Conservation (phyloP, 2,888 invertebrate genomes). For the Euproctis similis region DNA sequence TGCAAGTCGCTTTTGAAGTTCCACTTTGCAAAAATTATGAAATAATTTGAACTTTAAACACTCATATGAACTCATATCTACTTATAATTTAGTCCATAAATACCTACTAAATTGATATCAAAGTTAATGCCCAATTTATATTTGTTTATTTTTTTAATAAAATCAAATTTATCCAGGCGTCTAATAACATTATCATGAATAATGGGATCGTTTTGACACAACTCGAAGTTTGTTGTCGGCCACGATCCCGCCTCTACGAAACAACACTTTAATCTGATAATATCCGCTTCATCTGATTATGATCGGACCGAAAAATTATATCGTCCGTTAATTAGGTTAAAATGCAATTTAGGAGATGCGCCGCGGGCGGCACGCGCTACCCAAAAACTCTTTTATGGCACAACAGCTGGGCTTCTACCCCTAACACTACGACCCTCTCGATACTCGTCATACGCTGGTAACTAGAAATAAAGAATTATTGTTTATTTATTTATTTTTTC, state of each 20-base stretch:
- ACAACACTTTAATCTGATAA: conserved; percentile 65
- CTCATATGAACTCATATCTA: too few species aligned
- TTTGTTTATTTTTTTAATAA: neutral
- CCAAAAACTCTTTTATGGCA: conserved; percentile 42
- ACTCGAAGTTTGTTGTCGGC: conserved; percentile 15
- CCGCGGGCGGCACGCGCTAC: conserved; percentile 57
- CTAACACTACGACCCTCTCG: conserved; percentile 5
- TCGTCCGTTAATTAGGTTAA: conserved; percentile 71
- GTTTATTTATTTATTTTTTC: too few species aligned
- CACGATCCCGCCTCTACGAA: conserved; percentile 51
- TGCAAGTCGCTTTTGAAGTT: too few species aligned
- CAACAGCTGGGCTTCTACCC: conserved; percentile 27
- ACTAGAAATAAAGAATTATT: too few species aligned
- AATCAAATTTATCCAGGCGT: conserved; percentile 4
- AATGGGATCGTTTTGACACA: conserved; percentile 28
- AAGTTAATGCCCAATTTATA: too few species aligned
- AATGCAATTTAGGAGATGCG: conserved; percentile 73
- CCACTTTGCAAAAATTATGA: too few species aligned
- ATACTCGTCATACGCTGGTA: conserved; percentile 12
- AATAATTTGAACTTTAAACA: too few species aligned
- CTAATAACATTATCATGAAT: conserved; percentile 28
- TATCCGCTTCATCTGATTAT: conserved; percentile 67
- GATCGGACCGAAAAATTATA: conserved; percentile 73
- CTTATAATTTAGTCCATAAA: too few species aligned
- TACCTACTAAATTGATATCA: too few species aligned